phyloP scores from a whole-genome alignment of 2,113 vertebrate species.

The Eleginops maclovinus region DNA sequence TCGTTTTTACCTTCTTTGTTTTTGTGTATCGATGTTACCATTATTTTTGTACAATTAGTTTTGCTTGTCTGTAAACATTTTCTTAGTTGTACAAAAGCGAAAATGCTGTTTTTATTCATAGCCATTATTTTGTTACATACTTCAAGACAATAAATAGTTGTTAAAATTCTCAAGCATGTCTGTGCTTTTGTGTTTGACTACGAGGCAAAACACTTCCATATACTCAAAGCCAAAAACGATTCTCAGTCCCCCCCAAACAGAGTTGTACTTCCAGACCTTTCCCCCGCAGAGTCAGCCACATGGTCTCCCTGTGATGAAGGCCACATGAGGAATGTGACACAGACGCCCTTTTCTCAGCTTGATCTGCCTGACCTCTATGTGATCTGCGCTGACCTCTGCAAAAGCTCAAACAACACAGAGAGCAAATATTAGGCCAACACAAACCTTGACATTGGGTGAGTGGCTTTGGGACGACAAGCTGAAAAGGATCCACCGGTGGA shows the following conservation, averaged over 20 bases:
- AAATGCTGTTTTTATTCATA: conserved; percentile 84
- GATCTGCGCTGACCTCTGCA: conserved; percentile 44
- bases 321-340: conserved; percentile 77
- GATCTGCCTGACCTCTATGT: conserved; percentile 51
- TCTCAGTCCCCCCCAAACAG: background rate
- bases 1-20: conserved; percentile 82
- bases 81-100: conserved; percentile 88
- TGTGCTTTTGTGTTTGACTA: conserved; percentile 27
- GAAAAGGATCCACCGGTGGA: background rate
- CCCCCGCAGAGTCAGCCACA: conserved; percentile 44
- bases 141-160: conserved; percentile 85
- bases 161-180: conserved; percentile 60
- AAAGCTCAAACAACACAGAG: conserved; percentile 30
- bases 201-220: background rate
- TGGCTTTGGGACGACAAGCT: background rate
- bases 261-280: conserved; percentile 27
- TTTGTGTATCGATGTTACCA: conserved; percentile 83
- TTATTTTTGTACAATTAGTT: conserved; percentile 88
- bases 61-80: conserved; percentile 94
- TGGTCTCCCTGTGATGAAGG: conserved; percentile 57
- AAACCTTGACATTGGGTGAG: conserved; percentile 54
- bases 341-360: conserved; percentile 52
- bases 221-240: conserved; percentile 10
- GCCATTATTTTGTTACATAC: conserved; percentile 85
- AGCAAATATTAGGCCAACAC: conserved; percentile 61